phyloP scores from a whole-genome alignment of 1,140 invertebrate species.

The Monochamus saltuarius region DNA sequence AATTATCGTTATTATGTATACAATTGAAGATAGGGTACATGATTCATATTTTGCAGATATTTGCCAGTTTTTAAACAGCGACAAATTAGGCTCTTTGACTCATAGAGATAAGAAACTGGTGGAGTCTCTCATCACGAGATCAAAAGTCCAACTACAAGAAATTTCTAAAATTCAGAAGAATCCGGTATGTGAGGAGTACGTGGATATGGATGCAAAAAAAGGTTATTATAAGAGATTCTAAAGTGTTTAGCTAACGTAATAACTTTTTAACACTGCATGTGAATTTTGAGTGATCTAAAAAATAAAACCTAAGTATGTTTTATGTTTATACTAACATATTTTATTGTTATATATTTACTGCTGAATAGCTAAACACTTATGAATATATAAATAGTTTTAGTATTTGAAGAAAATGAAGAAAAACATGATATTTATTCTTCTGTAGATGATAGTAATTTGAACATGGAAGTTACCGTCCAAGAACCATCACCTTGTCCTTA shows the following conservation, averaged over 20 bases:
- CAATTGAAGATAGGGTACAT: no score
- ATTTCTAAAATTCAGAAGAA: slow-evolving; percentile 21
- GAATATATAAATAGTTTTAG: slow-evolving; percentile 5
- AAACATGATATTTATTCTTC: slow-evolving; percentile 28
- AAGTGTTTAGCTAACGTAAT: neutral
- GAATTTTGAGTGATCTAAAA: neutral
- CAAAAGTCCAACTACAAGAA: slow-evolving; percentile 31
- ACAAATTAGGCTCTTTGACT: slow-evolving; percentile 27
- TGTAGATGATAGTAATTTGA: slow-evolving; percentile 12
- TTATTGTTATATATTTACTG: neutral
- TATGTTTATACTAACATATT: neutral
- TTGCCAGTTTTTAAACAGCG: slow-evolving; percentile 29
- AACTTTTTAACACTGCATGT: slow-evolving; percentile 6
- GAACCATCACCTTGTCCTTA: neutral
- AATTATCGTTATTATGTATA: no score
- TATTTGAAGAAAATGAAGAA: slow-evolving; percentile 17
- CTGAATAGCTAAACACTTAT: slow-evolving; percentile 9
- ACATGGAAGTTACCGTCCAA: neutral
- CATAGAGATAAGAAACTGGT: slow-evolving; percentile 24
- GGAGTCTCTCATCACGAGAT: slow-evolving; percentile 29
- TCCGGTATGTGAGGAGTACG: slow-evolving; percentile 22
- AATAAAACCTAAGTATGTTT: neutral
- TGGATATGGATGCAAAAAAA: slow-evolving; percentile 23
- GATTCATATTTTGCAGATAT: slow-evolving; percentile 28
- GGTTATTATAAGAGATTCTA: no score